Percentiles rank a stretch among this genome's conserved stretches.
Conservation (phyloP, 1,140 invertebrate species). For the Potamilus streckersoni region DNA sequence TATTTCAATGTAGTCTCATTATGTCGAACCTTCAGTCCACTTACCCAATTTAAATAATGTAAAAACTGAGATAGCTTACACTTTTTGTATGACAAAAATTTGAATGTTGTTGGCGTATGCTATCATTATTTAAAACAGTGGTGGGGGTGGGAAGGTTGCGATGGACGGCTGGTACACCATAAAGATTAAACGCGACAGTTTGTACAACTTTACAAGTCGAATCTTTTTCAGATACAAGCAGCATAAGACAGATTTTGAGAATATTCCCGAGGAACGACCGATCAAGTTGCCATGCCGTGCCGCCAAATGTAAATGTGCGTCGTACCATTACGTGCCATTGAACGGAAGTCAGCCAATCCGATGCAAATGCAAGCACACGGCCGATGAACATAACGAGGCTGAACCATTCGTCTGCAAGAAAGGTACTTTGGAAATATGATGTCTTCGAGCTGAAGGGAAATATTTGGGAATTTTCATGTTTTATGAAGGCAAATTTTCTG, state of each 20-base stretch:
- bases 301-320: slow-evolving; percentile 61
- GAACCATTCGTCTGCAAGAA: slow-evolving; percentile 59
- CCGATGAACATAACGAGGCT: slow-evolving; percentile 59
- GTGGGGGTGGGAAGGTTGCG: no score
- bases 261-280: slow-evolving; percentile 56
- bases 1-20: no score
- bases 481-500: background rate
- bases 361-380: slow-evolving; percentile 66
- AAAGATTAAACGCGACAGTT: no score
- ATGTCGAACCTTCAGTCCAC: no score
- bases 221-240: slow-evolving; percentile 60
- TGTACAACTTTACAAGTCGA: no score
- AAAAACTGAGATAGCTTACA: no score
- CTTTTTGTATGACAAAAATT: no score
- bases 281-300: slow-evolving; percentile 63
- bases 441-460: background rate
- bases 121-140: no score
- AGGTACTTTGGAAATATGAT: slow-evolving; percentile 31
- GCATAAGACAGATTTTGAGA: slow-evolving; percentile 67
- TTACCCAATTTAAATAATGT: no score
- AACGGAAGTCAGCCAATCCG: slow-evolving; percentile 63
- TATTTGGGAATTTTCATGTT: background rate
- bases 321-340: slow-evolving; percentile 66
- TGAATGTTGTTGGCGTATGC: no score
- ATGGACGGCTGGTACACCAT: no score